Evolutionary conservation across 92 coral and sea anemone genomes (phyloP).

Genomic region (Porites divaricata): DNA sequence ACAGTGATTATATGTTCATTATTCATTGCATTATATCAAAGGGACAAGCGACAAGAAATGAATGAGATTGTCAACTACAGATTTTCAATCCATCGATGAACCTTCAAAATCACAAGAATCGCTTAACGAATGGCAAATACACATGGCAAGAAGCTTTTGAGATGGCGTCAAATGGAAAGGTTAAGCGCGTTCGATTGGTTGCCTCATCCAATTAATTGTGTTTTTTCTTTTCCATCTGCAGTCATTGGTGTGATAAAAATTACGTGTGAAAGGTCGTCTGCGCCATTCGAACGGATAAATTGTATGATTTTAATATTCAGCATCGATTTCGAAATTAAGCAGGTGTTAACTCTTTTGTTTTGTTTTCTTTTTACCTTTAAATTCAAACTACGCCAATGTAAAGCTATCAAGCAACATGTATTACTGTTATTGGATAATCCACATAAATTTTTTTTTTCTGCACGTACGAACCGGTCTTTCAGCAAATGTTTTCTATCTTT

Average conservation of each 20-base stretch:
- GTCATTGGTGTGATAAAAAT: not conserved
- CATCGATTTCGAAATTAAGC: not conserved
- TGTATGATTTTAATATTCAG: conserved; percentile 8
- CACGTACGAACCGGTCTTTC: not conserved
- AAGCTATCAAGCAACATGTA: not conserved
- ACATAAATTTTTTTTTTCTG: too few relatives aligned
- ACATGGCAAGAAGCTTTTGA: too few relatives aligned
- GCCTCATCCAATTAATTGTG: not conserved
- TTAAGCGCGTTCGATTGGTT: not conserved
- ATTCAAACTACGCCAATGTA: not conserved
- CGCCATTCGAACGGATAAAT: not conserved
- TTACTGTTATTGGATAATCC: not conserved
- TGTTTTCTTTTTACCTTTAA: not conserved
- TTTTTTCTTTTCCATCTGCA: not conserved
- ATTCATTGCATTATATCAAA: not conserved
- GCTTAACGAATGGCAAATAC: not conserved
- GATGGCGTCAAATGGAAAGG: not conserved
- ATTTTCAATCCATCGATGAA: not conserved
- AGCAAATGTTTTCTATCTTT: not conserved
- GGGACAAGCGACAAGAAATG: not conserved
- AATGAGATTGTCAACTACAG: not conserved
- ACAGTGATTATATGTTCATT: not conserved
- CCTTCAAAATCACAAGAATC: not conserved
- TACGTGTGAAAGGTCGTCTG: not conserved
- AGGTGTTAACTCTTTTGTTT: not conserved